Base-by-base conservation (phyloP, 1,140 invertebrate genomes). In the Halictus rubicundus region DNA sequence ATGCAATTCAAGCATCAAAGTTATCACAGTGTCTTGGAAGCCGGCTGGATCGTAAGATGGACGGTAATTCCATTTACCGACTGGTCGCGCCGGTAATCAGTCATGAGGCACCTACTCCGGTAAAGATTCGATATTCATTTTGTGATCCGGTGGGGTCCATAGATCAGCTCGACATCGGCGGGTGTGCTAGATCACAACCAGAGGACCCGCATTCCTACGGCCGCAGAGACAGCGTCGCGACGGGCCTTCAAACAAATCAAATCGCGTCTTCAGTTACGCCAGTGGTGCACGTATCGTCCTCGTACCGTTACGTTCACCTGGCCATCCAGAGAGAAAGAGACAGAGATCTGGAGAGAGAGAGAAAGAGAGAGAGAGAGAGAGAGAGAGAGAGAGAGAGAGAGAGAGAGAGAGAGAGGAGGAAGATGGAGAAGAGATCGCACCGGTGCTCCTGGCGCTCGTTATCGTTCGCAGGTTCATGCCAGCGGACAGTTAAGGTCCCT, bases 391-490 rank as follows among this genome's bases (percentile, higher is more conserved):
- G 60, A 16, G 54, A 59, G 27, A 25, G 21, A 54, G 59, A 76
- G 49, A 46, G 69, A 80, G 54, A 12, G 54, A 59, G 39, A n/a
- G 14, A 46, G 59, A 76, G 49, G 14, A 46, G 42, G 12, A 46
- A 12, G 42, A 46, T 12, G 42, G 42, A 57, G 68, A 74, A 82
- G 72, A 82, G 72, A 72, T 81, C 84, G 65, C 68, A 63, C 54
- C 70, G 77, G 10, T 71, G 84, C 70, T 70, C 46, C 63, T 85
- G 78, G 80, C 87, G 81, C 66, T 88, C 81, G 89, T 91, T 91
- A 91, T 90, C 90, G 89, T 82, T 83, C 87, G 83, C 88, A 89
- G 90, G 91, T 93, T 92, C 92, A 93, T 93, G 92, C 90, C 89
- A 88, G 88, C 84, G 87, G 87, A 90, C 92, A 92, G 91, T 92